A percentile compares a stretch with the other conserved stretches of the same genome.
Evolutionary conservation across 2,888 invertebrate genomes (phyloP).

Genomic region (Tetheella fluctuosa): DNA sequence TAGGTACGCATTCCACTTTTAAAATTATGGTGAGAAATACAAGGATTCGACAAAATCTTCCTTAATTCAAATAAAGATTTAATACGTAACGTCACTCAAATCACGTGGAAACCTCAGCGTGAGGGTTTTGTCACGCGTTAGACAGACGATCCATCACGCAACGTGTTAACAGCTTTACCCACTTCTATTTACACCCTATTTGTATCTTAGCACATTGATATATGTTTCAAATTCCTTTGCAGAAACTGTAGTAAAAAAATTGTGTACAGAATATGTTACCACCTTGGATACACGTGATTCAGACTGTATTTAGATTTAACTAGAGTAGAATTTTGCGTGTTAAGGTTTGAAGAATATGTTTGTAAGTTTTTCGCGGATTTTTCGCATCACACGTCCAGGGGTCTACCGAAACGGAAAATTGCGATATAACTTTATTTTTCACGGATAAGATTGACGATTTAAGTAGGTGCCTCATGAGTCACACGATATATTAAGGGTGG

Average conservation of each 20-base stretch:
- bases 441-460: constrained; percentile 75
- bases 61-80: constrained; percentile 54
- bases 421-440: constrained; percentile 80
- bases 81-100: constrained; percentile 59
- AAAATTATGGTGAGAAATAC: background rate
- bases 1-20: background rate
- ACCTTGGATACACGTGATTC: constrained; percentile 30
- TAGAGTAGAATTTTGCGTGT: constrained; percentile 33
- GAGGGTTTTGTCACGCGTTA: constrained; percentile 74
- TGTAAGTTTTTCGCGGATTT: constrained; percentile 47
- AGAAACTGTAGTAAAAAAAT: constrained; percentile 16
- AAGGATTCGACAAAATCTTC: constrained; percentile 29
- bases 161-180: constrained; percentile 63
- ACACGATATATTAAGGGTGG: constrained; percentile 56
- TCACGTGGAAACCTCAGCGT: constrained; percentile 66
- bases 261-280: constrained; percentile 46
- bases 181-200: constrained; percentile 13
- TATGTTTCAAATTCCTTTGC: constrained; percentile 34
- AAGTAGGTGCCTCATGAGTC: constrained; percentile 54
- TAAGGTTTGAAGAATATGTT: constrained; percentile 6
- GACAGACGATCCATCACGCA: constrained; percentile 74
- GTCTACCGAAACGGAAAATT: constrained; percentile 78
- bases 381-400: constrained; percentile 68
- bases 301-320: constrained; percentile 8
- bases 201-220: constrained; percentile 16